Percentiles rank a stretch among this genome's conserved stretches.
Conservation (phyloP, 1,140 invertebrate genomes). For the Neodiprion fabricii region DNA sequence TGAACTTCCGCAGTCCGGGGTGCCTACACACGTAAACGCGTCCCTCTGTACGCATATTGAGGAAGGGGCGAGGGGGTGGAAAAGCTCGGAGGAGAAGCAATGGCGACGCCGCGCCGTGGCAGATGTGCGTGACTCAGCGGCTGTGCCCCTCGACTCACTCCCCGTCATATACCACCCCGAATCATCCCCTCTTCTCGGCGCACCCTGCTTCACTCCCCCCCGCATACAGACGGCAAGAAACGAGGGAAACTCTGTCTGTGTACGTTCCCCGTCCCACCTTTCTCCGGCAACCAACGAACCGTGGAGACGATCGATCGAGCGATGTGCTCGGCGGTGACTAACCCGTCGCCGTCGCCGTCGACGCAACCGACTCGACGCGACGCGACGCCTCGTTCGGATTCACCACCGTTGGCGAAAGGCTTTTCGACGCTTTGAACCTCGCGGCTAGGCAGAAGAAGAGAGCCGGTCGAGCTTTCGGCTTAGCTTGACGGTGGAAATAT, state of each 20-base stretch:
- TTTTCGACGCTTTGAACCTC: neutral
- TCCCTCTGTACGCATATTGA: neutral
- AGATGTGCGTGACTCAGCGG: slow-evolving; percentile 33
- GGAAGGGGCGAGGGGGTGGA: slow-evolving; percentile 7
- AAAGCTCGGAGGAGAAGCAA: slow-evolving; percentile 31
- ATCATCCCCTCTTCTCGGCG: slow-evolving; percentile 20
- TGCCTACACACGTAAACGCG: neutral
- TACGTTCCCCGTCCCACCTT: neutral
- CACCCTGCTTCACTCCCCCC: slow-evolving; percentile 21
- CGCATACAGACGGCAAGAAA: neutral
- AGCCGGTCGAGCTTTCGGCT: neutral
- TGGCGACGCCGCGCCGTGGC: slow-evolving; percentile 27
- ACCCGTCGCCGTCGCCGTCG: neutral
- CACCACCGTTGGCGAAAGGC: neutral
- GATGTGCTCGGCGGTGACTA: slow-evolving; percentile 3
- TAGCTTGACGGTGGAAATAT: neutral
- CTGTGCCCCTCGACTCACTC: slow-evolving; percentile 15
- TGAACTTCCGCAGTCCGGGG: neutral
- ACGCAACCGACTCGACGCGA: neutral
- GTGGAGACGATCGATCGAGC: slow-evolving; percentile 4
- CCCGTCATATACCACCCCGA: slow-evolving; percentile 20
- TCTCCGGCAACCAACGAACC: neutral
- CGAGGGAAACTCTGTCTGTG: neutral
- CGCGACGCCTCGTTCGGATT: neutral
- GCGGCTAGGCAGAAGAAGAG: too few relatives aligned